Evolutionary conservation across 2,113 vertebrate species (phyloP).

Genomic region (Channa argus): DNA sequence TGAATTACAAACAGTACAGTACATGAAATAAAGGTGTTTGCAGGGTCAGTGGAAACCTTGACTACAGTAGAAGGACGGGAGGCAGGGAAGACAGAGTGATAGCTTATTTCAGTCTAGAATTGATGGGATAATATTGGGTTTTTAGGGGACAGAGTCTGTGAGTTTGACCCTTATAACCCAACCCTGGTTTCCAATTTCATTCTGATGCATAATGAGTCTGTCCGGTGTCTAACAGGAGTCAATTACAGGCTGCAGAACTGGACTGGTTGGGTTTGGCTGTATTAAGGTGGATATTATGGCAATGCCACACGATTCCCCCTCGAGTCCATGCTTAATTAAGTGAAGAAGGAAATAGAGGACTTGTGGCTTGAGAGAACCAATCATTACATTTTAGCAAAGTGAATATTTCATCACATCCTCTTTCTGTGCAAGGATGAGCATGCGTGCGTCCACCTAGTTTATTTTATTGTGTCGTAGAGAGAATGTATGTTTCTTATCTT

Average conservation of each 20-base stretch:
- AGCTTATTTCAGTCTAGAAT: constrained; percentile 2
- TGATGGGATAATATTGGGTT: constrained; percentile 15
- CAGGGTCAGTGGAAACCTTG: too few relatives aligned
- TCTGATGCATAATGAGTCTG: background rate
- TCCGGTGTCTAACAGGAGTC: fast-evolving
- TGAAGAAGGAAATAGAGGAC: background rate
- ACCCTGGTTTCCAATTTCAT: constrained; percentile 8
- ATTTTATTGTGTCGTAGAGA: too few relatives aligned
- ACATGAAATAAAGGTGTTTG: too few relatives aligned
- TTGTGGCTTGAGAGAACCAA: background rate
- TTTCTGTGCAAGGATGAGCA: background rate
- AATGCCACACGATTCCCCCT: background rate
- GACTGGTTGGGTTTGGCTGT: background rate
- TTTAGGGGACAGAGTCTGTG: background rate
- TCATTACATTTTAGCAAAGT: background rate
- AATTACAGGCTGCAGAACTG: background rate
- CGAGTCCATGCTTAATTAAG: background rate
- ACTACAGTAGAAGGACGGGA: background rate
- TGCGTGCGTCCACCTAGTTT: background rate
- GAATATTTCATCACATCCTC: background rate
- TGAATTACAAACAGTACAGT: too few relatives aligned
- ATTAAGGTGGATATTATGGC: background rate
- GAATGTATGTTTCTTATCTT: background rate
- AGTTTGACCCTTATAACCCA: background rate
- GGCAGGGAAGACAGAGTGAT: background rate